Evolutionary conservation across 2,888 invertebrate species (phyloP).

Genomic region (Phorcus lineatus): DNA sequence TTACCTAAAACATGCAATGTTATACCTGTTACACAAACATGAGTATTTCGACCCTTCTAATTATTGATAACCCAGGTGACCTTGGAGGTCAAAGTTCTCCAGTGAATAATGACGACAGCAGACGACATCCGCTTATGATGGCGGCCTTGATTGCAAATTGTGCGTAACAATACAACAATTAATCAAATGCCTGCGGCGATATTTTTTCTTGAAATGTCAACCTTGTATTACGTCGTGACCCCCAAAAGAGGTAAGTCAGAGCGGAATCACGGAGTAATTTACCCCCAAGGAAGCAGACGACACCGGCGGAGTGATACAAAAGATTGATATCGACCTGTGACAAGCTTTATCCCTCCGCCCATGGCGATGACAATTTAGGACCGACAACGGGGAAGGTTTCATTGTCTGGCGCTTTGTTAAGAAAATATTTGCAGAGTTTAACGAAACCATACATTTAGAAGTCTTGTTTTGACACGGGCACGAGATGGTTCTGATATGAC

Average conservation of each 20-base stretch:
- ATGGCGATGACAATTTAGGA: constrained; percentile 21
- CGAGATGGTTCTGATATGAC: neutral
- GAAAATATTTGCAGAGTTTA: constrained; percentile 11
- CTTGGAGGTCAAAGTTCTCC: neutral
- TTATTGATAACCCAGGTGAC: neutral
- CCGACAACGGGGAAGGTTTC: neutral
- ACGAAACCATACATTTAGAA: neutral
- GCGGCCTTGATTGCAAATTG: neutral
- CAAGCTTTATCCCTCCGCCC: constrained; percentile 10
- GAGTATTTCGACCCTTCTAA: neutral
- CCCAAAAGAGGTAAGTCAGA: neutral
- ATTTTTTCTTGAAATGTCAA: neutral
- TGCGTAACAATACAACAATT: constrained; percentile 15
- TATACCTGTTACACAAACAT: no score
- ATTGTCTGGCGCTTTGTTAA: constrained; percentile 1
- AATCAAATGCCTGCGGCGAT: neutral
- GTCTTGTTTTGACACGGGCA: constrained; percentile 13
- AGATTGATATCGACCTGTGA: constrained; percentile 23
- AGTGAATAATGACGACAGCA: neutral
- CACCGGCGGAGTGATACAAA: constrained; percentile 18
- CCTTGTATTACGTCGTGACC: neutral
- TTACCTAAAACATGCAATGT: no score
- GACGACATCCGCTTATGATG: neutral
- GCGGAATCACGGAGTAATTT: neutral
- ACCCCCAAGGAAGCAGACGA: constrained; percentile 20